Evolutionary conservation across 2,113 vertebrate genomes (phyloP), one percentile per base, ranked within the genome.

Genomic region (Notothenia rossii): DNA sequence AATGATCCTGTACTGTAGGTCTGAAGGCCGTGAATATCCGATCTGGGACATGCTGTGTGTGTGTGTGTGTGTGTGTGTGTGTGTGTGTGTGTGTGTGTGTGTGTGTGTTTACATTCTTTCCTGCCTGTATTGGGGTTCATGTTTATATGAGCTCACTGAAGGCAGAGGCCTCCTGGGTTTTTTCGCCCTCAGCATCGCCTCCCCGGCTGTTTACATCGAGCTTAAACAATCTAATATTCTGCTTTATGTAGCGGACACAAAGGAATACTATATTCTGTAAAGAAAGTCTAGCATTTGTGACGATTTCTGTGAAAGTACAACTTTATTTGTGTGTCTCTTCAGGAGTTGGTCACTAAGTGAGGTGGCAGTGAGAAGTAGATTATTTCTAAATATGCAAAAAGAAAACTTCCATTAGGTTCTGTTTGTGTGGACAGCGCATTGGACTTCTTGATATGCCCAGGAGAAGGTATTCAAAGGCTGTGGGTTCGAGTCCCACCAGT

Each of bases 131-230:
- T 9, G 25, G 77, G 61, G 49, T 75, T 64, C 25, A 3, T 79
- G 69, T 81, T 85, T 65, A 77, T 43, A 85, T 82, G 69, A 85
- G 45, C 7, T 85, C 79, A 70, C 56, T 43, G 51, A 58, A 1
- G 15, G 45, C 46, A 5, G 48, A 54, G 68, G 29, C 54, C 75
- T 75, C 58, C 22, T 13, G 45, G 0, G 51, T 7, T 46, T 40
- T 7, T 40, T 7, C 36, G 36, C 36, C 36, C 36, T 62, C 40
- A 48, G 65, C 10, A 12, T 51, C 29, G 51, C 65, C 36, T 40
- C 36, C 36, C 36, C 36, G 36, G 36, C 72, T 25, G 17, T 5
- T 15, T 55, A 22, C 40, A 65, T 7, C 20, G 4, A 46, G 43
- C 5, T 33, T 13, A 1, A 59, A 10, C 12, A 11, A 36, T n/a